A percentile compares a stretch with the other conserved stretches of the same genome.
These are phyloP conservation scores for Ramphastos sulfuratus DNA, from an alignment of 2,113 vertebrate species.

Conservation along the genomic window DNA sequence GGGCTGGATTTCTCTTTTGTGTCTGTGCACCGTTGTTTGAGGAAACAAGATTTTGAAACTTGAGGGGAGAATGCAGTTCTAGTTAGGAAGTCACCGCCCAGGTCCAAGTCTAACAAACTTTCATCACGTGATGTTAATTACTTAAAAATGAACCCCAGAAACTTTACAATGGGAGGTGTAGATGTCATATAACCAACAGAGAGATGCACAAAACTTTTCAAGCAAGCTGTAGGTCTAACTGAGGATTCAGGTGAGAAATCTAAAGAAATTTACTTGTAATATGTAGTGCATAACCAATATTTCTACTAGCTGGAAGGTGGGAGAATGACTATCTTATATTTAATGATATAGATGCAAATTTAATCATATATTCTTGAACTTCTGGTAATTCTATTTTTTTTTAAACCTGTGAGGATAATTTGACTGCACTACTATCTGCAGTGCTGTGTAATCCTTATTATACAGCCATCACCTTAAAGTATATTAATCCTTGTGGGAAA, in stretches of 20 bases:
- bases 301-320: background rate
- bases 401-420: background rate
- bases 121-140: background rate
- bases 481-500: background rate
- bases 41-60: background rate
- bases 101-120: background rate
- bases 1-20: background rate
- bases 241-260: background rate
- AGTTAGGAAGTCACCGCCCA: background rate
- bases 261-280: background rate
- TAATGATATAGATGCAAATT: background rate
- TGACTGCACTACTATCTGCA: background rate
- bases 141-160: background rate
- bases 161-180: background rate
- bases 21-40: background rate
- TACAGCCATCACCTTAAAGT: background rate
- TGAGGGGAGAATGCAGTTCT: background rate
- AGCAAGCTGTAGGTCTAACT: background rate
- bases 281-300: background rate
- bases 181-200: background rate
- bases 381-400: background rate
- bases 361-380: background rate
- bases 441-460: slow-evolving; percentile 9
- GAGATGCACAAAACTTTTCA: background rate
- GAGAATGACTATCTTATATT: background rate